These are phyloP conservation scores for Bucco capensis DNA, from an alignment of 2,113 vertebrate genomes.

Conservation along the genomic window DNA sequence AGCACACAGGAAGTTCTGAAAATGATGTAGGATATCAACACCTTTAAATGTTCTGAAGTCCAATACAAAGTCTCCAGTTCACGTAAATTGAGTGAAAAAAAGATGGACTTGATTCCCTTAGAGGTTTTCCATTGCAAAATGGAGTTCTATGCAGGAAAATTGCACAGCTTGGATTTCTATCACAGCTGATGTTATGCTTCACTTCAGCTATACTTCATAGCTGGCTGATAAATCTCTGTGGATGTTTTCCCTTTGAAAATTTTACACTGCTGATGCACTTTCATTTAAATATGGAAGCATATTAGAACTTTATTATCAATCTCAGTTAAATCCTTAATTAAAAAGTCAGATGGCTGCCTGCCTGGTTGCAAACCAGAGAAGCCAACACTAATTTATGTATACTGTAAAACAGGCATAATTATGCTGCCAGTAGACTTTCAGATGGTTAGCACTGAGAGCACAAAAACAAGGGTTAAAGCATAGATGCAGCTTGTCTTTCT, in stretches of 20 bases:
- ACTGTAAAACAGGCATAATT: slow-evolving; percentile 42
- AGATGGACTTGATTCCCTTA: not conserved
- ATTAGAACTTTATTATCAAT: slow-evolving; percentile 29
- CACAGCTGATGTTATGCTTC: not conserved
- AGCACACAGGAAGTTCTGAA: not conserved
- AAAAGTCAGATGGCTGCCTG: slow-evolving; percentile 53
- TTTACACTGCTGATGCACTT: not conserved
- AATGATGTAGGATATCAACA: not conserved
- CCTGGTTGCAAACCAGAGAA: slow-evolving; percentile 23
- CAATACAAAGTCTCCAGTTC: not conserved
- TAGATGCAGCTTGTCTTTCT: not conserved
- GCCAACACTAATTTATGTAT: slow-evolving; percentile 56
- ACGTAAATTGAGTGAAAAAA: not conserved
- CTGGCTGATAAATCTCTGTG: not conserved
- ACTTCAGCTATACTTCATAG: not conserved
- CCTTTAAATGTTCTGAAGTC: not conserved
- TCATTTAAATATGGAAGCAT: slow-evolving; percentile 27
- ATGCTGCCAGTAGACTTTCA: slow-evolving; percentile 41
- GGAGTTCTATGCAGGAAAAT: not conserved
- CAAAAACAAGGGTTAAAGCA: slow-evolving; percentile 42
- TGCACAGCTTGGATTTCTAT: not conserved
- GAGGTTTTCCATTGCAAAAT: not conserved
- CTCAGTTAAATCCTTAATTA: slow-evolving; percentile 49
- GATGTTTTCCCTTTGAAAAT: not conserved
- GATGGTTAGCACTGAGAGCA: slow-evolving; percentile 6